phyloP scores from a whole-genome alignment of 2,113 vertebrate species.

The Chaetodon trifascialis region DNA sequence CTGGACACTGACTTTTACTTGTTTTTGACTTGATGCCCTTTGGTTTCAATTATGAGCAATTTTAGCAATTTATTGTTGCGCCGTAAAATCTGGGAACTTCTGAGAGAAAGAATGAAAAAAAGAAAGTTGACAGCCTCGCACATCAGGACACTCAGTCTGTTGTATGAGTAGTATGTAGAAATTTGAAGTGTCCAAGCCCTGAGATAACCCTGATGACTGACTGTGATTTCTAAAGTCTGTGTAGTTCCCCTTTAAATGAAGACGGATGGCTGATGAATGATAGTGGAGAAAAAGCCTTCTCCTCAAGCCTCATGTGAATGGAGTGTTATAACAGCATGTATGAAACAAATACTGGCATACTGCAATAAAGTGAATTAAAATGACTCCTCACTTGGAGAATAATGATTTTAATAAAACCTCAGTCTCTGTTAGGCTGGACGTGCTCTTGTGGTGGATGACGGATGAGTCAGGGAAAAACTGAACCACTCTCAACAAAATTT shows the following conservation, averaged over 20 bases:
- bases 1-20: background rate
- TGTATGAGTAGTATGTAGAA: background rate
- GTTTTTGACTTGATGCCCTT: background rate
- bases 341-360: constrained; percentile 1
- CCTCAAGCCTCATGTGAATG: background rate
- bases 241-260: background rate
- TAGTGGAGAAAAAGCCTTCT: background rate
- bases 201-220: background rate
- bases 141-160: background rate
- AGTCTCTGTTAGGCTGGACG: background rate
- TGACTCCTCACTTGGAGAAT: constrained; percentile 3
- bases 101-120: too few species aligned
- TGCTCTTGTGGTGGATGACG: background rate
- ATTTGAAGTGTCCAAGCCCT: background rate
- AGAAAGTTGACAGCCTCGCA: background rate
- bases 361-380: background rate
- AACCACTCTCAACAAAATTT: background rate
- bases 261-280: background rate
- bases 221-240: background rate
- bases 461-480: constrained; percentile 5
- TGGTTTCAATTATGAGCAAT: background rate
- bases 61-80: background rate
- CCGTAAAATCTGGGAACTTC: background rate
- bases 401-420: constrained; percentile 31
- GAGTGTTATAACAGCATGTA: background rate